Evolutionary conservation across 1,140 invertebrate genomes (phyloP), one percentile per base, ranked within the genome.

Genomic region (Ostrea denselamellosa): DNA sequence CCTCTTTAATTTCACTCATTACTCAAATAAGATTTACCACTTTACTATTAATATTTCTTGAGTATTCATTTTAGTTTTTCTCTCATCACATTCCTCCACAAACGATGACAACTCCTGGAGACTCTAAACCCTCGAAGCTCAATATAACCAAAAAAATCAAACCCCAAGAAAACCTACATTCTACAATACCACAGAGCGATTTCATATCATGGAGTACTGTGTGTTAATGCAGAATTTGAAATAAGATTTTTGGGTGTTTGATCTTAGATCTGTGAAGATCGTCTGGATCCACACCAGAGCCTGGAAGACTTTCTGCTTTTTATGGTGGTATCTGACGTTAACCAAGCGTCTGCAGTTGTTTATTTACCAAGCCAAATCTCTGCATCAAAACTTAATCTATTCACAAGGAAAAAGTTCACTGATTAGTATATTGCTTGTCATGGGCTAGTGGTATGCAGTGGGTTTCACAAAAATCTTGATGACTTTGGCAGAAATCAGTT

Each of bases 401-500:
- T n/a, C n/a, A 14, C 58, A n/a, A 12, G 58, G n/a, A 12, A 62
- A 58, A 62, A 12, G 58, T n/a, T 14, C 12, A 9, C 68, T 77
- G 22, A 28, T 34, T 77, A 14, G 65, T n/a, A 14, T 77, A 10
- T 25, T 25, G 68, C 68, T 10, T 77, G 68, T 77, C 68, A 34
- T 28, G 68, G 68, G 28, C 28, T 71, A 71, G 22, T 71, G 22
- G 68, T 8, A 77, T 77, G 25, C 68, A 77, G 68, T 77, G 68
- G 68, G 68, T 77, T 77, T 77, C 22, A 25, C 12, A 34, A 77
- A 28, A 12, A 34, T 28, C 12, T 3, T 77, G 68, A 77, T 77
- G 68, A 77, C 68, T 77, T 77, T 77, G 34, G 28, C 68, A 77
- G 68, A 77, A 77, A 25, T 77, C 28, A 12, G 68, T 12, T 77